Base-by-base conservation (phyloP, 2,888 invertebrate species). In the Imbricaverruca yamaguchii region DNA sequence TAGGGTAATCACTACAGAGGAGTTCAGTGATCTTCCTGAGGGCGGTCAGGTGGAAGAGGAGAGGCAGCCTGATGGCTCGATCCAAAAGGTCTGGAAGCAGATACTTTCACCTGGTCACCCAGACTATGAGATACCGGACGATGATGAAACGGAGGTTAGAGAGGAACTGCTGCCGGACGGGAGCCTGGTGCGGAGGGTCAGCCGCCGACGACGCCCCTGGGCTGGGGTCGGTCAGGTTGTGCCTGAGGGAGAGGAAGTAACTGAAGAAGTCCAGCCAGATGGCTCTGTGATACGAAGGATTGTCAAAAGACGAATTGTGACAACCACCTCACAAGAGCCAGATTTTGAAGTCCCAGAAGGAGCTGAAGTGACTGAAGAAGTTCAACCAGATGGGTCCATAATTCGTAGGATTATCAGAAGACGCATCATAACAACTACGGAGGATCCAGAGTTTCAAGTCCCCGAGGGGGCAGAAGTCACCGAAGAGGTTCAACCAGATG, bases 31-130 rank as follows among this genome's bases (percentile, higher is more conserved):
- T 13, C 74, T 74, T 10, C 74, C 74, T 9, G 74, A 53, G 21
- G 74, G 74, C 8, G 74, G 53, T 21, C 21, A 74, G 18, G 74
- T 74, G 21, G 74, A 74, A 55, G 74, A 74, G 53, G 74, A 74
- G 55, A 15, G 55, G 53, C 74, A 74, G 74, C 74, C 74, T 7
- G 74, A 74, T 23, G 74, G 74, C 9, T 55, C 74, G 18, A 21
- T 74, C 8, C 74, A 74, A 23, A 74, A 74, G 74, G 74, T 74
- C 21, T 74, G 74, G 74, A 74, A 74, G 55, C 74, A 74, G 21
- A 21, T 74, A 1, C 21, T 74, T 53, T 21, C 15, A 21, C 74
- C 74, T 55, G 74, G 74, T 9, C 18, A 74, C n/a, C 74, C 74
- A 9, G 74, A 74, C 55, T 74, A 53, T 13, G 74, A 74, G 53